phyloP scores from a whole-genome alignment of 2,888 invertebrate species.

The Harpalus rubripes region DNA sequence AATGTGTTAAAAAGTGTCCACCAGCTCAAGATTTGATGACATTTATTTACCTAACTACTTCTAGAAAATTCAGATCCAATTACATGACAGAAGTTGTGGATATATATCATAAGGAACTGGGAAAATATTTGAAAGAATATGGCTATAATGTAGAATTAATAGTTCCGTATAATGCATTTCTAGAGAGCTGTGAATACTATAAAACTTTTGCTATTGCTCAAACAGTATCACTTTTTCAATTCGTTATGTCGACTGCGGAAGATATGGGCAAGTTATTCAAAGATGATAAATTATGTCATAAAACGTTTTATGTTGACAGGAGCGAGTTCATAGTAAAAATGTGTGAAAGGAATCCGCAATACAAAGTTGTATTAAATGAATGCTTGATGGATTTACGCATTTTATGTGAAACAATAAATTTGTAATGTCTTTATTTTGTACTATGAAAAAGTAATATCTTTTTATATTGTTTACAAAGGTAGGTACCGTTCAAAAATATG shows the following conservation, averaged over 20 bases:
- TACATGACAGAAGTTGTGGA: conserved; percentile 68
- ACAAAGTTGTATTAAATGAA: conserved; percentile 68
- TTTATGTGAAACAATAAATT: conserved; percentile 63
- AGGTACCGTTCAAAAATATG: too few species aligned
- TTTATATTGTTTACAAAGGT: background rate
- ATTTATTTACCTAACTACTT: conserved; percentile 71
- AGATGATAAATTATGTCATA: conserved; percentile 67
- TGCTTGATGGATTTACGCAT: conserved; percentile 69
- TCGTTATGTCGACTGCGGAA: conserved; percentile 69
- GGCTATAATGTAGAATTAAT: conserved; percentile 68
- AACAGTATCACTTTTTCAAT: conserved; percentile 70
- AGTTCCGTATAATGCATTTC: conserved; percentile 70
- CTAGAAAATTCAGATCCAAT: conserved; percentile 68
- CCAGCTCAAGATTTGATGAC: conserved; percentile 72
- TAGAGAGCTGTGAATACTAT: conserved; percentile 70
- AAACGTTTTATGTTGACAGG: conserved; percentile 69
- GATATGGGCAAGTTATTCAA: conserved; percentile 68
- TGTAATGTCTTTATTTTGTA: conserved; percentile 17
- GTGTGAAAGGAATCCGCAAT: conserved; percentile 69
- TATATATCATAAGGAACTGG: conserved; percentile 70
- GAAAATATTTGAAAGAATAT: conserved; percentile 67
- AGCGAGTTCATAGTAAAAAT: conserved; percentile 68
- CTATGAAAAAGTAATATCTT: background rate
- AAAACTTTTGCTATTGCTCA: conserved; percentile 71
- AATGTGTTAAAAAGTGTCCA: conserved; percentile 71